These are phyloP conservation scores for Tipula confusa DNA, from an alignment of 2,888 invertebrate genomes.

Conservation along the genomic window DNA sequence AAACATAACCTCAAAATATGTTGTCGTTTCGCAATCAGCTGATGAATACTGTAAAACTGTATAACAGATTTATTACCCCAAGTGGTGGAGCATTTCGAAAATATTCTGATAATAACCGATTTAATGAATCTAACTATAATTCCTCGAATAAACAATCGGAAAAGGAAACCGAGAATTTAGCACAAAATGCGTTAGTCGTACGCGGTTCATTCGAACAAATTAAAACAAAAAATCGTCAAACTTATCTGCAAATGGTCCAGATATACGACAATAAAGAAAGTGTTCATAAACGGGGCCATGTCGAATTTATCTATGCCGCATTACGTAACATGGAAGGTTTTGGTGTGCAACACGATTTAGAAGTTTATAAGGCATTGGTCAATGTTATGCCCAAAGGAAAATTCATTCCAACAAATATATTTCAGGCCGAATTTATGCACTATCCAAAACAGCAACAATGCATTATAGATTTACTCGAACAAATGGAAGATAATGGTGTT, in stretches of 20 bases:
- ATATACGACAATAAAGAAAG: conserved; percentile 64
- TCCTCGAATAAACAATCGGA: background rate
- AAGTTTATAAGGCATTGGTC: conserved; percentile 79
- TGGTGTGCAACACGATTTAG: conserved; percentile 80
- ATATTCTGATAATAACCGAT: background rate
- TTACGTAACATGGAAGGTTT: conserved; percentile 83
- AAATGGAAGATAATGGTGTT: conserved; percentile 93
- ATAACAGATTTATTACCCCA: background rate
- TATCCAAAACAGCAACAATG: conserved; percentile 95
- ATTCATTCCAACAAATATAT: conserved; percentile 74
- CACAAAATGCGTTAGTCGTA: conserved; percentile 31
- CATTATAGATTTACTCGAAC: conserved; percentile 80
- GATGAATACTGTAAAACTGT: background rate
- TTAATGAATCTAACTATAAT: background rate
- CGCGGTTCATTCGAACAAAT: conserved; percentile 34
- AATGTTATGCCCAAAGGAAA: conserved; percentile 85
- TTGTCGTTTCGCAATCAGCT: background rate
- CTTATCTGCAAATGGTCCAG: conserved; percentile 68
- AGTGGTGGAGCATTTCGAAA: background rate
- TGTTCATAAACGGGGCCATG: conserved; percentile 75
- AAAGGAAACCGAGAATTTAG: background rate
- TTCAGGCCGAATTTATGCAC: conserved; percentile 87
- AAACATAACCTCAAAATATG: conserved; percentile 29
- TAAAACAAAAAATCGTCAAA: conserved; percentile 57
- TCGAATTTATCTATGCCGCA: conserved; percentile 91